Evolutionary conservation across 2,113 vertebrate species (phyloP), one percentile per base, ranked within the genome.

Genomic region (Petroica traversi): DNA sequence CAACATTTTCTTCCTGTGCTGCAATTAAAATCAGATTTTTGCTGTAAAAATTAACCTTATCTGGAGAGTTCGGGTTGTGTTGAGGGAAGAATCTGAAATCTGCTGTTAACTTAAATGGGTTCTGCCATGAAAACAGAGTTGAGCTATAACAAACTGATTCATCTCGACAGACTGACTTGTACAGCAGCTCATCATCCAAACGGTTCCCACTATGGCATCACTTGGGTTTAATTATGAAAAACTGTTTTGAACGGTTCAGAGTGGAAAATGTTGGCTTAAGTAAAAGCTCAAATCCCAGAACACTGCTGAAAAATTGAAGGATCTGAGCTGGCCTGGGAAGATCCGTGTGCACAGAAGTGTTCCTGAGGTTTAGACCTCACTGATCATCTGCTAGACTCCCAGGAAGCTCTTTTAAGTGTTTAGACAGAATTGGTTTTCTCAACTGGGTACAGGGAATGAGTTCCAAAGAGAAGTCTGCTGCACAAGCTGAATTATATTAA

Each of bases 171-270:
- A 46, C 77, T 88, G 78, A 66, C 51, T 91, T 72, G 79, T 58
- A 11, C 19, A 92, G 83, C 83, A 82, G 55, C 63, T 91, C 78
- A 46, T 92, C 80, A 74, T 73, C 89, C 91, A 45, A 66, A 71
- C 88, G 85, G 62, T 69, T 96, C 78, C 92, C 58, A 79, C 80
- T 85, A 62, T 78, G 77, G 55, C 76, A 51, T 64, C 28, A 1
- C 62, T 94, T 93, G 93, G 36, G 40, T 87, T 92, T 96, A 90
- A 92, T 91, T 93, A 85, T 22, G 55, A 95, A 92, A 93, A 81
- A 55, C 51, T 76, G 16, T 33, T 92, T 36, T 49, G 55, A 94
- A 54, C 8, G 1, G 34, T 91, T 48, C 33, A 69, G 58, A 69
- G 71, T 77, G 80, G 92, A 88, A 94, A 93, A 79, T 48, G 61